Evolutionary conservation across 64 coral and sea anemone species (phyloP).

Genomic region (Pocillopora damicornis): DNA sequence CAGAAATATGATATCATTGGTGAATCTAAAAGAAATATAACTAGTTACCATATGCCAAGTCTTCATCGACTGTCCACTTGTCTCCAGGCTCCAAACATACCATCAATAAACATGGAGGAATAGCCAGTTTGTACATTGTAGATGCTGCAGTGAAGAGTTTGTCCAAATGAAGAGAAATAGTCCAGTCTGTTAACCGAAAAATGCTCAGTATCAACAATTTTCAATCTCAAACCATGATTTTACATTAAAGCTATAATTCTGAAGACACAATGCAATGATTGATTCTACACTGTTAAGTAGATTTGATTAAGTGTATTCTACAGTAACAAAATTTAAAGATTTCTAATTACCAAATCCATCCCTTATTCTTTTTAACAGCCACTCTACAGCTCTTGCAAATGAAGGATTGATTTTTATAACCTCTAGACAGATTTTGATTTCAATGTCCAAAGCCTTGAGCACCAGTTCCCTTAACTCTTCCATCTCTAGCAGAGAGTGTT

Average conservation of each 20-base stretch:
- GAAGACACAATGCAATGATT: background rate
- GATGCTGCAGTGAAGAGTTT: slow-evolving; percentile 2
- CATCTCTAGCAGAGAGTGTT: slow-evolving; percentile 31
- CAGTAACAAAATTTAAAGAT: background rate
- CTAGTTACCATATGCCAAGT: slow-evolving; percentile 12
- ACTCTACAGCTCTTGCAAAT: slow-evolving; percentile 14
- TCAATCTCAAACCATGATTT: no score
- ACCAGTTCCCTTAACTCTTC: slow-evolving; percentile 18
- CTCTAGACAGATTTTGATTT: slow-evolving; percentile 26
- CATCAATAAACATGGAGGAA: slow-evolving; percentile 26
- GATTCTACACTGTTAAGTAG: background rate
- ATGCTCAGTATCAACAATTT: background rate
- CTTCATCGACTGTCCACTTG: slow-evolving; percentile 13
- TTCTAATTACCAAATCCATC: slow-evolving; percentile 33
- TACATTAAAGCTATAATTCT: no score
- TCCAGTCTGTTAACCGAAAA: slow-evolving; percentile 35
- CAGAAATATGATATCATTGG: background rate
- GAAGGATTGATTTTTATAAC: background rate
- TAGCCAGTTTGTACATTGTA: background rate
- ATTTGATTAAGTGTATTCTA: background rate
- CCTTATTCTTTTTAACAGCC: slow-evolving; percentile 3
- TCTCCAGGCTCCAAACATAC: background rate
- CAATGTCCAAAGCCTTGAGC: background rate
- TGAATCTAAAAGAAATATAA: background rate
- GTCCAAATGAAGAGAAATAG: slow-evolving; percentile 11